Percentiles rank a stretch among this genome's conserved stretches.
phyloP scores from a whole-genome alignment of 2,888 invertebrate genomes.

The Diarsia rubi region DNA sequence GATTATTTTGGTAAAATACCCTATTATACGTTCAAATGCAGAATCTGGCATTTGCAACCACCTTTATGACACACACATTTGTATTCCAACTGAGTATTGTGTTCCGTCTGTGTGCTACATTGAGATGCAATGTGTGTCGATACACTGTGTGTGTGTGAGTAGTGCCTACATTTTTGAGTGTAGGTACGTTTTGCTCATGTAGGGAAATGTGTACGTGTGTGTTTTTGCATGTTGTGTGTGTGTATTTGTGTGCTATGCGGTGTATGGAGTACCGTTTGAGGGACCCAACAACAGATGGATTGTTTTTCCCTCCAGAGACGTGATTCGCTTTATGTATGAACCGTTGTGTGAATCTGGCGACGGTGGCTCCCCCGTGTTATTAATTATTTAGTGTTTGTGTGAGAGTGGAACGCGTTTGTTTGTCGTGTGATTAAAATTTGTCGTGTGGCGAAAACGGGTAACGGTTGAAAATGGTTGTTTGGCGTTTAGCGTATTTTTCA shows the following conservation, averaged over 20 bases:
- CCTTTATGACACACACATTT: constrained; percentile 66
- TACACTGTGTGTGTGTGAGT: constrained; percentile 52
- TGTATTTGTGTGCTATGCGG: constrained; percentile 64
- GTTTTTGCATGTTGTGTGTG: constrained; percentile 42
- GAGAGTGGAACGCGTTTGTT: constrained; percentile 38
- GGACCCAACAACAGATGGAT: constrained; percentile 76
- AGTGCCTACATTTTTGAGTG: constrained; percentile 60
- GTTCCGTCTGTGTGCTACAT: constrained; percentile 49
- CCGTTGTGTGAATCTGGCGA: constrained; percentile 66
- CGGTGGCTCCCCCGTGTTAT: constrained; percentile 61
- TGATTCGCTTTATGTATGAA: constrained; percentile 74
- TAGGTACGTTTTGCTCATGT: constrained; percentile 52
- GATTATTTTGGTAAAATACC: too few relatives aligned
- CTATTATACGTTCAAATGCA: constrained; percentile 1
- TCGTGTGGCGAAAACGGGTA: constrained; percentile 17
- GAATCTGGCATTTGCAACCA: constrained; percentile 53
- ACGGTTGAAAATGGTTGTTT: neutral
- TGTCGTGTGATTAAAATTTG: constrained; percentile 52
- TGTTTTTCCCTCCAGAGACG: constrained; percentile 75
- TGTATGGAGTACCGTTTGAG: constrained; percentile 75
- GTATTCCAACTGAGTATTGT: constrained; percentile 66
- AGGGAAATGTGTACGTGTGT: constrained; percentile 31
- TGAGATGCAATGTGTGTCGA: constrained; percentile 60
- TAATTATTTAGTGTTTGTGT: constrained; percentile 66
- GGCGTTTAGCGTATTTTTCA: neutral